Conservation (phyloP, 2,113 vertebrate genomes). For the Microtus montanus region DNA sequence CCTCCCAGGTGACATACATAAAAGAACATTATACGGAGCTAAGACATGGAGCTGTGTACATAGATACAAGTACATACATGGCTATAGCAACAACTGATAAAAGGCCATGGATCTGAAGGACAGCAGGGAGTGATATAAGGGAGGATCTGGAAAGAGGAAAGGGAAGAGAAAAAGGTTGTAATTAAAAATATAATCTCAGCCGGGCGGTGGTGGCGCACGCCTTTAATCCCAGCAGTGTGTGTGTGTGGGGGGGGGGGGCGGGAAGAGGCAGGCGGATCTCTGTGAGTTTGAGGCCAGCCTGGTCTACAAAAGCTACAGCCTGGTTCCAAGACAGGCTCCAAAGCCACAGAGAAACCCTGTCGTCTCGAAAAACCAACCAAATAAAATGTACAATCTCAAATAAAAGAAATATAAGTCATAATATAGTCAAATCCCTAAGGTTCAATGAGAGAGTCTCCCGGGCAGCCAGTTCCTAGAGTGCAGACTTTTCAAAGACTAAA, state of each 20-base stretch:
- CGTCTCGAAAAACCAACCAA: no score
- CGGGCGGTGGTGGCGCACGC: no score
- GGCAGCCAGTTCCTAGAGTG: neutral
- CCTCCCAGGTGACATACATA: neutral
- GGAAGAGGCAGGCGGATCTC: no score
- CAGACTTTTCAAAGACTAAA: neutral
- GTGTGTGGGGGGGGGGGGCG: fast-evolving
- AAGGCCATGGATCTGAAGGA: neutral
- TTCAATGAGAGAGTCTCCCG: neutral
- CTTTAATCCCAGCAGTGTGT: no score
- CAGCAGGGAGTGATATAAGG: neutral
- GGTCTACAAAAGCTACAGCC: no score
- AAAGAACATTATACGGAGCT: neutral
- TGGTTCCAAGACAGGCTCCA: no score
- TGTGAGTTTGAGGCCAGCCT: no score
- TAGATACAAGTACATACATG: neutral
- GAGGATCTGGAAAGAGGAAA: neutral
- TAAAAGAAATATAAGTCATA: neutral
- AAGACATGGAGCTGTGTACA: neutral
- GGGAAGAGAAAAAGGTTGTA: neutral
- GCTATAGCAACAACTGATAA: neutral
- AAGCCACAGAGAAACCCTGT: no score
- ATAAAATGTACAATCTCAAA: no score
- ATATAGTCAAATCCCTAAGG: neutral
- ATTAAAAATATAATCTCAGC: no score